Percentiles rank a stretch among this genome's conserved stretches.
Conservation (phyloP, 1,140 invertebrate species). For the Lepidostoma basale region DNA sequence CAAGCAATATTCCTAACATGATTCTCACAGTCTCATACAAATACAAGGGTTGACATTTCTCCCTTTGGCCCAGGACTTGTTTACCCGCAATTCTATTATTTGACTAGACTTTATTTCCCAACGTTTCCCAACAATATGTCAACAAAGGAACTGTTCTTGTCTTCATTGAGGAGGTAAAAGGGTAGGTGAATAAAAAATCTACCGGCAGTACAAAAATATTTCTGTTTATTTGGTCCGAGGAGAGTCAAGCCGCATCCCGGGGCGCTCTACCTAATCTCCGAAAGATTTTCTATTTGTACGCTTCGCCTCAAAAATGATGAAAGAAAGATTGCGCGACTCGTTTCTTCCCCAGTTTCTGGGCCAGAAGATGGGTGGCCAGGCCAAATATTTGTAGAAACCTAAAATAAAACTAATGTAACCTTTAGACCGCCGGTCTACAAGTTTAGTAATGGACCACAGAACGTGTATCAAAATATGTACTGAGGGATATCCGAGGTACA, state of each 20-base stretch:
- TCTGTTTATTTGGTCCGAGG: slow-evolving; percentile 36
- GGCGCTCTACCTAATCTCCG: slow-evolving; percentile 14
- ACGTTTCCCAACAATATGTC: slow-evolving; percentile 43
- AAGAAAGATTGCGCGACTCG: slow-evolving; percentile 10
- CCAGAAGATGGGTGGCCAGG: slow-evolving; percentile 14
- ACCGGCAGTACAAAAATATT: slow-evolving; percentile 31
- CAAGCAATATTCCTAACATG: background rate
- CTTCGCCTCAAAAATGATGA: slow-evolving; percentile 32
- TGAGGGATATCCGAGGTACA: too few species aligned
- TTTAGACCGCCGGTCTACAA: background rate
- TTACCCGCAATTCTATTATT: slow-evolving; percentile 43
- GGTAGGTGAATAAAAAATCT: background rate
- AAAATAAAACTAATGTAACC: slow-evolving; percentile 9
- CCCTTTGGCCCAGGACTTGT: slow-evolving; percentile 2
- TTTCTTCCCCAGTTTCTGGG: background rate
- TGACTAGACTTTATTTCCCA: slow-evolving; percentile 45
- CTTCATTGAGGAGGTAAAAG: slow-evolving; percentile 42
- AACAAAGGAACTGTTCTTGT: slow-evolving; percentile 41
- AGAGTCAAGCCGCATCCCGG: too few species aligned
- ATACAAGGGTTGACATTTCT: slow-evolving; percentile 5
- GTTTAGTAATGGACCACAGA: too few species aligned
- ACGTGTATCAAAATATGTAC: too few species aligned
- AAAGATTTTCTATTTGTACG: slow-evolving; percentile 28
- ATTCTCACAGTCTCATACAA: too few species aligned
- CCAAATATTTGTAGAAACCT: slow-evolving; percentile 24